phyloP scores from a whole-genome alignment of 37 sponge, comb jelly and placozoan genomes.

The Hexactinellida sp. region DNA sequence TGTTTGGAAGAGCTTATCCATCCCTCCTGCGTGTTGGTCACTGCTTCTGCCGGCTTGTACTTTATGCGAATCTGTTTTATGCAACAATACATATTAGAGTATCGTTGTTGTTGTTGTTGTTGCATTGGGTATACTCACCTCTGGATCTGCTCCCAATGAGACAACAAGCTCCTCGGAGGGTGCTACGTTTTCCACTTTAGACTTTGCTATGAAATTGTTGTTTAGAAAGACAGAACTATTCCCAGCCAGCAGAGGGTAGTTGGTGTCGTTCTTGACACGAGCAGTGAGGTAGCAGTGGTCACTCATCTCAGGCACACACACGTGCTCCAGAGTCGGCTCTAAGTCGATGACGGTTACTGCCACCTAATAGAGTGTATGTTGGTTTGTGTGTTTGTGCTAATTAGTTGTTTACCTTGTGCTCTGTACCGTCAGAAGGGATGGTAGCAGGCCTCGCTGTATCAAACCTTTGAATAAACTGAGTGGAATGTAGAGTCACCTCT shows the following conservation, averaged over 20 bases:
- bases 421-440: conserved; percentile 3
- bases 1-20: conserved; percentile 1
- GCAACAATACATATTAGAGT: not conserved
- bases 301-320: conserved; percentile 16
- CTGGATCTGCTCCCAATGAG: not conserved
- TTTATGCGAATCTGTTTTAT: not conserved
- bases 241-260: not conserved
- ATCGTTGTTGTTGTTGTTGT: too few relatives aligned
- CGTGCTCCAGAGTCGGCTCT: not conserved
- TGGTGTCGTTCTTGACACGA: conserved; percentile 7
- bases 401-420: not conserved
- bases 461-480: not conserved
- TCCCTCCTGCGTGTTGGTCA: conserved; percentile 10
- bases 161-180: not conserved
- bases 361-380: not conserved
- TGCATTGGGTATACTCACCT: conserved; percentile 1
- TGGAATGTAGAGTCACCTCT: not conserved
- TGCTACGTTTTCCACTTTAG: conserved; percentile 2
- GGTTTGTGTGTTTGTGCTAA: not conserved
- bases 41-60: not conserved
- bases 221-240: not conserved
- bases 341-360: conserved; percentile 12
- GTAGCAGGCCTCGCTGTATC: not conserved
- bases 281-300: not conserved
- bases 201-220: not conserved